Conservation (phyloP, 2,888 invertebrate species). For the Eupeodes luniger region DNA sequence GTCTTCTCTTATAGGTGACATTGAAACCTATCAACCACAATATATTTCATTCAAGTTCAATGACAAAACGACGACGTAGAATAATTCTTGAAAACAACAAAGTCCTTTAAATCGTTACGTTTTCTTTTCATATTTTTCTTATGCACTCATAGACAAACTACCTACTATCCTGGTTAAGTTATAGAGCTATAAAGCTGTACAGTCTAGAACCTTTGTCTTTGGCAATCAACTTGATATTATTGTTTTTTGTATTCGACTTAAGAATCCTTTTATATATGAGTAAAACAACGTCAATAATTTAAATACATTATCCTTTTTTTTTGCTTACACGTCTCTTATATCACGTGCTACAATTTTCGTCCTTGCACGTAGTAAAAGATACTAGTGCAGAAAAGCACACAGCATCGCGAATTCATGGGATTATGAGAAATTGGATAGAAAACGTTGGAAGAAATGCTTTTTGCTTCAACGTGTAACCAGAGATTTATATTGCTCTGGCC, state of each 20-base stretch:
- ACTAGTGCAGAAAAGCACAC: background rate
- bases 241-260: background rate
- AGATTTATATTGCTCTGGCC: constrained; percentile 21
- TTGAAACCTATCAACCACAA: background rate
- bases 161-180: background rate
- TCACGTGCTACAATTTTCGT: constrained; percentile 33
- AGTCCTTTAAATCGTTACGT: background rate
- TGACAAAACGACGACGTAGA: background rate
- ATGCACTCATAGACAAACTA: background rate
- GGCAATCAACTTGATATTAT: background rate
- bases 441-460: constrained; percentile 42
- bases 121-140: background rate
- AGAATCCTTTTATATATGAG: background rate
- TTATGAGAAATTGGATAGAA: constrained; percentile 6
- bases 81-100: background rate
- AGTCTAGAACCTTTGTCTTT: background rate
- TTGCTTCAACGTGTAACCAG: background rate
- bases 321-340: background rate
- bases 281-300: background rate
- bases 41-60: constrained; percentile 12
- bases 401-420: background rate
- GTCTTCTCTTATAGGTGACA: background rate
- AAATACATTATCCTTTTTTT: background rate
- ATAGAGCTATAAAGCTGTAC: background rate
- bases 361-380: background rate